Percentiles rank a stretch among this genome's conserved stretches.
phyloP scores from a whole-genome alignment of 2,797 vertebrate species.

The Pogoniulus pusillus region DNA sequence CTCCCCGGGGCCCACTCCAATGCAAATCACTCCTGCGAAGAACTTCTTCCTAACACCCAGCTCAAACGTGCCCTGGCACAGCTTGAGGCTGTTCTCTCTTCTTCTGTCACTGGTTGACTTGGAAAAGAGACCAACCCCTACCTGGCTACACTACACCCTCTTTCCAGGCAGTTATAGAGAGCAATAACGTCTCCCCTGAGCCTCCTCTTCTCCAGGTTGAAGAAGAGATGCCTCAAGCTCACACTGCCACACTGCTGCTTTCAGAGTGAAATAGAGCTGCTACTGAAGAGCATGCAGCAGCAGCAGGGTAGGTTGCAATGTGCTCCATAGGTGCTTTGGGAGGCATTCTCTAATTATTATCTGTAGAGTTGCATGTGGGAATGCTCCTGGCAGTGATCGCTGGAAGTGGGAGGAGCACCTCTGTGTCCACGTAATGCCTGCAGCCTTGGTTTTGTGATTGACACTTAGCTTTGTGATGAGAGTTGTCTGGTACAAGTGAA shows the following conservation, averaged over 20 bases:
- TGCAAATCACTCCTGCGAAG: no score
- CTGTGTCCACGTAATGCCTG: neutral
- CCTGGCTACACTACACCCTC: no score
- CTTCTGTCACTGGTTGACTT: no score
- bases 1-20: no score
- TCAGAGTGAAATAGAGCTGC: neutral
- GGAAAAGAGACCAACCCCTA: no score
- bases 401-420: neutral
- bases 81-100: no score
- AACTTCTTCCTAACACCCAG: no score
- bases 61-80: no score
- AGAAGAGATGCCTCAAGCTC: neutral
- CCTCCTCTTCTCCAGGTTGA: no score
- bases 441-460: neutral
- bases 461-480: constrained; percentile 5
- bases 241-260: neutral
- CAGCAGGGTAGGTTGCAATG: neutral
- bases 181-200: no score
- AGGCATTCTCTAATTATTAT: neutral
- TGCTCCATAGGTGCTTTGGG: neutral
- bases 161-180: no score
- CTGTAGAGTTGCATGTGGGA: neutral
- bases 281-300: neutral
- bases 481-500: neutral
- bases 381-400: neutral